Base-by-base conservation (phyloP, 1,140 invertebrate species). In the Danaus plexippus region DNA sequence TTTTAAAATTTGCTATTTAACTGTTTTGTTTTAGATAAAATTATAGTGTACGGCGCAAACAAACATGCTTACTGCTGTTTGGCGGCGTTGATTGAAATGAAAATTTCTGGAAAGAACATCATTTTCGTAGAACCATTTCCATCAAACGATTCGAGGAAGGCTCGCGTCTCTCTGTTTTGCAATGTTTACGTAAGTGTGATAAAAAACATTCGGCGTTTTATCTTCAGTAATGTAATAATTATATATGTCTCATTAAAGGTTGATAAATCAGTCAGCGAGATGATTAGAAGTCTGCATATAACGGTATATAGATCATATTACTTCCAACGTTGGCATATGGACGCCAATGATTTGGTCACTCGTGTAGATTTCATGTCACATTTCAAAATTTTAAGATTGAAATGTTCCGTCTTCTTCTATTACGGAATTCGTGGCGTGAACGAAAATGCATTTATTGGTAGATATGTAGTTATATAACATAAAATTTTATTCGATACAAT, bases 41-140 rank as follows among this genome's bases (percentile, higher is more conserved):
- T 92, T 15, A 71, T 92, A 2, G 86, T 92, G 3, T 91, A 92
- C 61, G 92, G 92, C 8, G 73, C 88, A 32, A 87, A 84, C 44
- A 71, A 92, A 32, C 86, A 91, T 47, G 88, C 89, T 1, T 92
- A 91, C 61, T 88, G 88, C 59, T 90, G 90, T 57, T 60, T 92
- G 9, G 78, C 87, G 10, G 88, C 88, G 0, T 69, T 93, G 6
- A 60, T 91, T 8, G 78, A 89, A 40, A 76, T 86, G 50, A 89
- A 89, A 1, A 64, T 92, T 2, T 75, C 87, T 2, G 71, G 75
- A 5, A 60, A 79, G 1, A 87, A 86, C 61, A 90, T 92, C 22
- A 78, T 87, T 18, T 88, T 89, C 51, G 83, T 92, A 2, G 88
- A 90, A 47, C 88, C 90, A 0, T 88, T 87, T 62, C 88, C 86